Percentiles rank a stretch among this genome's conserved stretches.
These are phyloP conservation scores for Astropecten irregularis DNA, from an alignment of 53 echinoderm and acorn worm species.

Conservation along the genomic window DNA sequence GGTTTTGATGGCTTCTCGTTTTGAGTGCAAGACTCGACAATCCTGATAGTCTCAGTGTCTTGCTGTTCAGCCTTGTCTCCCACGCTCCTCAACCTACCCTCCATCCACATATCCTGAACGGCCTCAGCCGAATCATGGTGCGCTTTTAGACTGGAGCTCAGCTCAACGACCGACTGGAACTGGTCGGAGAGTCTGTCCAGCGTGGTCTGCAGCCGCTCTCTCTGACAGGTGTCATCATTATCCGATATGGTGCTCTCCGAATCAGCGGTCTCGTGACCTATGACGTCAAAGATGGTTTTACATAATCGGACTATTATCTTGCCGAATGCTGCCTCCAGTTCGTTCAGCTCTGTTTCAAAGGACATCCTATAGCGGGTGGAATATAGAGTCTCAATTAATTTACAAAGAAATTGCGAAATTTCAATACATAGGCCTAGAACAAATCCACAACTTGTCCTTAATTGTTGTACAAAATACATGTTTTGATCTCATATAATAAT, in stretches of 20 bases:
- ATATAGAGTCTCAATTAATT: no score
- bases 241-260: conserved; percentile 56
- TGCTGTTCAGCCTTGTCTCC: conserved; percentile 7
- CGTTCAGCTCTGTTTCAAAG: conserved; percentile 59
- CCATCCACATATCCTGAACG: conserved; percentile 10
- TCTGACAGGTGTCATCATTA: conserved; percentile 12
- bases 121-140: conserved; percentile 34
- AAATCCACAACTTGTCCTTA: no score
- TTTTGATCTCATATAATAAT: no score
- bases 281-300: conserved; percentile 67
- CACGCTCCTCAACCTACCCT: conserved; percentile 5
- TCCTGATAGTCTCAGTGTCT: neutral
- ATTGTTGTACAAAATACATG: neutral
- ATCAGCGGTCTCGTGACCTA: conserved; percentile 49
- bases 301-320: conserved; percentile 72
- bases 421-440: no score
- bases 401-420: no score
- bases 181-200: conserved; percentile 81
- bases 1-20: neutral
- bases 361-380: conserved; percentile 42
- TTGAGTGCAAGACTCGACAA: no score
- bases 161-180: conserved; percentile 84
- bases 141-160: conserved; percentile 65
- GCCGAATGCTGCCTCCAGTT: conserved; percentile 70
- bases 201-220: conserved; percentile 59